Conservation (phyloP, 2,888 invertebrate species). For the Catocala nupta region DNA sequence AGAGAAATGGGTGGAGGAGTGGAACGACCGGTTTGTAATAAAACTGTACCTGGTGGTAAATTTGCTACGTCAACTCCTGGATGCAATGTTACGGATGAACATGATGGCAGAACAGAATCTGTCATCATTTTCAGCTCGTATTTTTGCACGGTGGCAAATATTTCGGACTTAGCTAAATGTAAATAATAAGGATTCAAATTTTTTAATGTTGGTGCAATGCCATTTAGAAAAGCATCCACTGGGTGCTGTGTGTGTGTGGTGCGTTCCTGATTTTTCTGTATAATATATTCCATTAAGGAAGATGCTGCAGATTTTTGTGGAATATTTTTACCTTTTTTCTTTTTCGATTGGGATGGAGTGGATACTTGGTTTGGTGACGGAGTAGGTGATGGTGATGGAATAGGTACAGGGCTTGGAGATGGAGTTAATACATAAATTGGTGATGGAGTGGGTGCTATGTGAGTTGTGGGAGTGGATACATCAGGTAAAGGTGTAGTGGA, state of each 20-base stretch:
- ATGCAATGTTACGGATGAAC: conserved; percentile 25
- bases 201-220: conserved; percentile 41
- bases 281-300: conserved; percentile 39
- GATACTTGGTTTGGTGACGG: conserved; percentile 29
- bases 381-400: conserved; percentile 30
- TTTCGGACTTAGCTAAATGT: conserved; percentile 23
- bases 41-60: conserved; percentile 28
- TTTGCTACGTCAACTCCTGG: conserved; percentile 31
- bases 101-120: too few relatives aligned
- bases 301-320: conserved; percentile 39
- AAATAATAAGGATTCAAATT: conserved; percentile 38
- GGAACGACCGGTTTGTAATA: too few relatives aligned
- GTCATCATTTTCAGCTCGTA: conserved; percentile 26
- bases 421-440: conserved; percentile 33
- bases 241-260: conserved; percentile 31
- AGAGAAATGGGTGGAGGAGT: too few relatives aligned
- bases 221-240: conserved; percentile 43
- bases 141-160: conserved; percentile 32
- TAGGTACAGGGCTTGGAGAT: conserved; percentile 29
- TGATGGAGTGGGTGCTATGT: conserved; percentile 7
- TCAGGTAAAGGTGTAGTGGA: conserved; percentile 1
- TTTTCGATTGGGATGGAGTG: conserved; percentile 34
- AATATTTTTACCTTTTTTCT: conserved; percentile 39
- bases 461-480: conserved; percentile 15
- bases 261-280: conserved; percentile 37